These are phyloP conservation scores for Ptiloglossa arizonensis DNA, from an alignment of 1,140 invertebrate genomes.

Conservation along the genomic window DNA sequence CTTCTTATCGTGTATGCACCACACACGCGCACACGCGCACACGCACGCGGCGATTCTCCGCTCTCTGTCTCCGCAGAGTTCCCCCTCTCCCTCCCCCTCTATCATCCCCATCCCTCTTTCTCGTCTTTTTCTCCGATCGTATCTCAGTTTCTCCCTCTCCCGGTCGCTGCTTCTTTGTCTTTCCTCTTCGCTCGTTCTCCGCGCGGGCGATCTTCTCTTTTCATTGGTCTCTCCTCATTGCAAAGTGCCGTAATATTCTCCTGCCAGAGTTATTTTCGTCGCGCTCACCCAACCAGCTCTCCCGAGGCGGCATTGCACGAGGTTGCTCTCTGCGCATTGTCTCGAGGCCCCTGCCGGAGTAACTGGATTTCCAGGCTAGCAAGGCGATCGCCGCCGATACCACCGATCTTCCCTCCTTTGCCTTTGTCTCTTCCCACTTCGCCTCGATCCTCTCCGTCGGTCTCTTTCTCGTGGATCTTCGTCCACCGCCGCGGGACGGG, in stretches of 20 bases:
- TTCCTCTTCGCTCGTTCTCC: slow-evolving; percentile 7
- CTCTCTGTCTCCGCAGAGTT: neutral
- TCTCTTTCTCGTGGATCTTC: neutral
- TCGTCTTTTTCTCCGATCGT: slow-evolving; percentile 31
- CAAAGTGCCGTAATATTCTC: slow-evolving; percentile 72
- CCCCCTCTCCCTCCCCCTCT: neutral
- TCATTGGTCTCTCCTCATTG: slow-evolving; percentile 55
- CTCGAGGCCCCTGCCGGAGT: slow-evolving; percentile 53
- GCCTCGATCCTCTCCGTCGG: neutral
- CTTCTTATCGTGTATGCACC: slow-evolving; percentile 24
- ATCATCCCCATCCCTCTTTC: neutral
- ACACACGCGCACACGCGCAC: neutral
- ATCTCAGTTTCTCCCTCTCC: neutral
- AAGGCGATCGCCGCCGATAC: slow-evolving; percentile 54
- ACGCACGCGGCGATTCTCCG: neutral
- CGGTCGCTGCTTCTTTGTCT: slow-evolving; percentile 24
- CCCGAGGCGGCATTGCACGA: slow-evolving; percentile 62
- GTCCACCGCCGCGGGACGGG: neutral
- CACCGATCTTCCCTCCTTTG: slow-evolving; percentile 38
- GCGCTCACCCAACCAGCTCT: slow-evolving; percentile 62
- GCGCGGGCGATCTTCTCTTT: slow-evolving; percentile 20
- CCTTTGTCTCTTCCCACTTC: slow-evolving; percentile 31
- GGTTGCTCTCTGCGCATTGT: slow-evolving; percentile 59
- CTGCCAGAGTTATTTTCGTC: slow-evolving; percentile 68
- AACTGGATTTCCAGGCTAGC: slow-evolving; percentile 67